Evolutionary conservation across 2,888 invertebrate genomes (phyloP), one percentile per base, ranked within the genome.

Genomic region (Macrophya annulata): DNA sequence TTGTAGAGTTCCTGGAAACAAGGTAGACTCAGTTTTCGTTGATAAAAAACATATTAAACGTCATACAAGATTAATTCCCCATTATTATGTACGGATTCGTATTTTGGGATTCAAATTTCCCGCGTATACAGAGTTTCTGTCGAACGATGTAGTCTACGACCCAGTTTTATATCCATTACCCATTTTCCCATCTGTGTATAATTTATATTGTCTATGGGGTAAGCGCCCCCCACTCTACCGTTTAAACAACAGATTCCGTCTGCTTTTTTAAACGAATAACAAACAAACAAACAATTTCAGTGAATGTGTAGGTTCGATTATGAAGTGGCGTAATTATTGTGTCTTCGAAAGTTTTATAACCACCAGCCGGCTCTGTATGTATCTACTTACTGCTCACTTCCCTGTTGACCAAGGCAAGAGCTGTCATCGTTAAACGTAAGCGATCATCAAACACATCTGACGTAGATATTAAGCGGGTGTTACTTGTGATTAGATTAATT

Each of bases 1-100:
- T 51, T 88, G 88, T 25, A 89, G 68, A 15, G 88, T 87, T 88
- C 88, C 92, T 92, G 85, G 25, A 85, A 88, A 9, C 25, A 81
- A 37, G 10, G 21, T 15, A 37, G n/a, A 55, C 31, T 8, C 25
- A 17, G 4, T 76, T 31, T 17, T 76, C 51, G 1, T 48, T 48
- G 4, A 48, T 4, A 48, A 55, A 74, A 59, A 25, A 15, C 17
- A 43, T 15, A 31, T 65, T 0, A 21, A 21, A 37, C 9, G 62
- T 40, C n/a, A 37, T 15, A 85, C 21, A 6, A 21, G 76, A 62
- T 9, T 1, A n/a, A 51, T 76, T 31, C 9, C n/a, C 12, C 45
- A 51, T 76, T 15, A 62, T 10, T 51, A 21, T 21, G 10, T 5
- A 17, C 15, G 4, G 5, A 37, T 79, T 40, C n/a, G 55, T 76